Evolutionary conservation across 2,113 vertebrate species (phyloP), one percentile per base, ranked within the genome.

Genomic region (Corvus hawaiiensis): DNA sequence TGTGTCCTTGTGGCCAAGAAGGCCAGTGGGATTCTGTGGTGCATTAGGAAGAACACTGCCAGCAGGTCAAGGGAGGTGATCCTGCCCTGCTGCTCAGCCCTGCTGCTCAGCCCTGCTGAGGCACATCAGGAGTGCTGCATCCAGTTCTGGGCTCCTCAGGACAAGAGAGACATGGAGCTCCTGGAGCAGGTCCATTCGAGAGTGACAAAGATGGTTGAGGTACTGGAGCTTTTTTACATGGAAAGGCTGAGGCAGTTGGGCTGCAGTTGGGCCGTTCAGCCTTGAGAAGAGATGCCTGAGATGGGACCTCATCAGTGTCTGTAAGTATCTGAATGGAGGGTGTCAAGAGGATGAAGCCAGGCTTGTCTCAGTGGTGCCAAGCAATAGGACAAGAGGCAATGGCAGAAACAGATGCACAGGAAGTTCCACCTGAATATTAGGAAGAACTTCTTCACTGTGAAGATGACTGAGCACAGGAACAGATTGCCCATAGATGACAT

Each of bases 11-110:
- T 26, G 41, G 9, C 24, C 35, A 49, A 56, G 24, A 49, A 49
- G 3, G 16, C 6, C 11, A 7, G 2, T 18, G 26, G 8, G 2
- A 6, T 54, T 10, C 55, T 46, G 19, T 3, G 3, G 2, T 4
- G 4, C 13, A 28, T 9, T 16, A 28, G 28, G 75, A 79, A 48
- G 2, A 1, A 7, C 24, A 11, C 0, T 21, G 30, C 7, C 48
- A 55, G 15, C 13, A 32, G 27, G 21, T 9, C 0, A 0, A 11
- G 23, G 19, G 13, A 54, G 21, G 17, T 14, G 33, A 37, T 73
- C 17, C 17, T 63, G 33, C 22, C 8, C 26, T 5, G 7, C 48
- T 72, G 0, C 10, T 37, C 27, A 62, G 32, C 33, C 39, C 33
- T 54, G 58, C 13, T 54, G 33, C n/a, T 37, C 27, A 62, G 32